These are phyloP conservation scores for Eilema depressum DNA, from an alignment of 2,888 invertebrate genomes.

Conservation along the genomic window DNA sequence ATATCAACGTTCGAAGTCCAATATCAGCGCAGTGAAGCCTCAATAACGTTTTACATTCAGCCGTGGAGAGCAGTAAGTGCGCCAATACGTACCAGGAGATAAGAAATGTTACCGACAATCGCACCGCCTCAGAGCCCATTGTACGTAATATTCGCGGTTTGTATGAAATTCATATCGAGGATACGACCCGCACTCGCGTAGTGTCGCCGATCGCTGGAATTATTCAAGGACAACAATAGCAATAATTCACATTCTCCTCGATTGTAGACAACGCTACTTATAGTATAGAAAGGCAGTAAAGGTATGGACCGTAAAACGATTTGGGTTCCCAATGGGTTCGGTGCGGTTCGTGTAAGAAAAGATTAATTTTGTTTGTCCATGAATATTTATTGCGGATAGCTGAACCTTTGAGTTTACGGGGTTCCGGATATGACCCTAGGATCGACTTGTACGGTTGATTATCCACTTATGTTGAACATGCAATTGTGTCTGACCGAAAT, in stretches of 20 bases:
- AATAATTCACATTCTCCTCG: conserved; percentile 51
- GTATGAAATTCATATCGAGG: conserved; percentile 66
- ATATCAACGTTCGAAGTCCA: conserved; percentile 69
- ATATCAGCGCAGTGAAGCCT: conserved; percentile 69
- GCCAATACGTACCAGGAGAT: conserved; percentile 71
- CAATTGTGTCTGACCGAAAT: conserved; percentile 33
- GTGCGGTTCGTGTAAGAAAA: conserved; percentile 44
- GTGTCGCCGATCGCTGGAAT: conserved; percentile 51
- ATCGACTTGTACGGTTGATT: conserved; percentile 34
- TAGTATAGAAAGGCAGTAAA: conserved; percentile 17
- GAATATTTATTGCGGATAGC: conserved; percentile 48
- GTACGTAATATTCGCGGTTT: conserved; percentile 63
- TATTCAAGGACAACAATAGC: conserved; percentile 57
- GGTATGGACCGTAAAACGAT: conserved; percentile 50
- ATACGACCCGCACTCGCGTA: conserved; percentile 34
- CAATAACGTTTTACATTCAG: conserved; percentile 76
- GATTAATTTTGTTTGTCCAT: conserved; percentile 52
- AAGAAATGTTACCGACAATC: conserved; percentile 74
- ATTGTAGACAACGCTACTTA: conserved; percentile 16
- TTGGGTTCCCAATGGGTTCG: conserved; percentile 46
- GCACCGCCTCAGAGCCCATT: conserved; percentile 63
- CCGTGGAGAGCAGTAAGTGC: conserved; percentile 68
- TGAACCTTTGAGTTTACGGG: conserved; percentile 27
- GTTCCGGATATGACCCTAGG: conserved; percentile 30
- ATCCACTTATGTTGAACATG: conserved; percentile 29